Percentiles rank a stretch among this genome's conserved stretches.
phyloP scores from a whole-genome alignment of 1,140 invertebrate genomes.

The Eumaeus atala region DNA sequence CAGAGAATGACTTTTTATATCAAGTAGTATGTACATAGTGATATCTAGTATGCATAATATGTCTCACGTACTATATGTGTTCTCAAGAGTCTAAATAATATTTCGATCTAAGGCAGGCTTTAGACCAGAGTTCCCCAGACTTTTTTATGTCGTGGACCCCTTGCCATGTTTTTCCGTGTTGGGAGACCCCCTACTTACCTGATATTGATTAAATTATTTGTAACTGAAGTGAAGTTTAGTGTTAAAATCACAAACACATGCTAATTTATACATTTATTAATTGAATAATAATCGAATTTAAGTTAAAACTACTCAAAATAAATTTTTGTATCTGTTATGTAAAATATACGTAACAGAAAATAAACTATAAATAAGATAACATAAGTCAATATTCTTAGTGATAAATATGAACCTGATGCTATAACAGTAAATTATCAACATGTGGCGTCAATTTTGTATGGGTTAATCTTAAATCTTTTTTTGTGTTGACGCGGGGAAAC shows the following conservation, averaged over 20 bases:
- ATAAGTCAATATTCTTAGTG: constrained; percentile 26
- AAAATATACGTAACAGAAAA: constrained; percentile 22
- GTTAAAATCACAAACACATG: constrained; percentile 24
- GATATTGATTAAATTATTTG: constrained; percentile 28
- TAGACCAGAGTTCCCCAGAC: constrained; percentile 14
- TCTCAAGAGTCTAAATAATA: no score
- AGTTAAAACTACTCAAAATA: constrained; percentile 24
- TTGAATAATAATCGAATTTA: constrained; percentile 21
- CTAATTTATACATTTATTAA: constrained; percentile 21
- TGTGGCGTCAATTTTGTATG: constrained; percentile 30
- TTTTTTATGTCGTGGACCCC: constrained; percentile 14
- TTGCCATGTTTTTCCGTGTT: constrained; percentile 21
- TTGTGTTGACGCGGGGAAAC: constrained; percentile 33
- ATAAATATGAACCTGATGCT: constrained; percentile 27
- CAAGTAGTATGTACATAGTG: no score
- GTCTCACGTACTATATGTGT: no score
- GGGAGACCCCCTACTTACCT: constrained; percentile 25
- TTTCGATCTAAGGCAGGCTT: no score
- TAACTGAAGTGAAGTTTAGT: constrained; percentile 27
- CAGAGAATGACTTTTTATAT: no score
- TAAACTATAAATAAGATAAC: constrained; percentile 21
- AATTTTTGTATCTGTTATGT: constrained; percentile 26
- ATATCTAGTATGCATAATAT: no score
- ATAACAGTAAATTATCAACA: constrained; percentile 30
- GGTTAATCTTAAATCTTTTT: constrained; percentile 32